Conservation (phyloP, 2,797 vertebrate genomes). For the Vireo griseus region DNA sequence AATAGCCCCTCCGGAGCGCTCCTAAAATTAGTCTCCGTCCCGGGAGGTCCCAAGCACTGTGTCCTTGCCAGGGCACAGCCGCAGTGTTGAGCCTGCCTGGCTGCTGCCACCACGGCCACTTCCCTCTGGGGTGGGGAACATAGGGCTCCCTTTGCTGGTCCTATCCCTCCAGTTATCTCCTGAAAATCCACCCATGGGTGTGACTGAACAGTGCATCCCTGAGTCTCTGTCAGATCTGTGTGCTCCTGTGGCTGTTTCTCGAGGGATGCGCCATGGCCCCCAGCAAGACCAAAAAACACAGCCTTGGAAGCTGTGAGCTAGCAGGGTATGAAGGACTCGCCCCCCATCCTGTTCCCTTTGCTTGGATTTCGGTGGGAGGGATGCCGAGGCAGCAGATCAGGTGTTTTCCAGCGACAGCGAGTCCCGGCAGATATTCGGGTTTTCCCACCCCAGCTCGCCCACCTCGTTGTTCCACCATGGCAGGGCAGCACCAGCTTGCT, state of each 20-base stretch:
- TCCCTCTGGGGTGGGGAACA: accelerated
- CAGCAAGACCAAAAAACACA: accelerated
- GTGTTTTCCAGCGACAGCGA: background rate
- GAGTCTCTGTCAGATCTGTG: background rate
- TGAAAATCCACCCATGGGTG: background rate
- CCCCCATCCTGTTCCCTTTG: background rate
- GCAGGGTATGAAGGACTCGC: background rate
- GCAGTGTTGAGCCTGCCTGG: background rate
- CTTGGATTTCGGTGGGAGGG: background rate
- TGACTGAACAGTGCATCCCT: accelerated
- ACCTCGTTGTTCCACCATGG: background rate
- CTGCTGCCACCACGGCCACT: background rate
- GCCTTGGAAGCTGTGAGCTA: background rate
- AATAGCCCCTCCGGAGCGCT: slow-evolving; percentile 51
- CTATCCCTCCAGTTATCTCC: background rate
- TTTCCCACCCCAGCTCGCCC: background rate
- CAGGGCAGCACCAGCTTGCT: background rate
- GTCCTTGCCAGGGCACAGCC: slow-evolving; percentile 57
- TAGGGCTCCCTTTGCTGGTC: background rate
- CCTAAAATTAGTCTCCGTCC: slow-evolving; percentile 57
- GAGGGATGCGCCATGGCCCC: accelerated
- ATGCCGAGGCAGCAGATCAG: background rate
- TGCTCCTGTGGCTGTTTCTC: background rate
- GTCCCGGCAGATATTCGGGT: background rate
- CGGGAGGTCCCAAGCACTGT: slow-evolving; percentile 3